Percentiles rank a stretch among this genome's conserved stretches.
Conservation (phyloP, 2,113 vertebrate genomes). For the Dasyprocta punctata region DNA sequence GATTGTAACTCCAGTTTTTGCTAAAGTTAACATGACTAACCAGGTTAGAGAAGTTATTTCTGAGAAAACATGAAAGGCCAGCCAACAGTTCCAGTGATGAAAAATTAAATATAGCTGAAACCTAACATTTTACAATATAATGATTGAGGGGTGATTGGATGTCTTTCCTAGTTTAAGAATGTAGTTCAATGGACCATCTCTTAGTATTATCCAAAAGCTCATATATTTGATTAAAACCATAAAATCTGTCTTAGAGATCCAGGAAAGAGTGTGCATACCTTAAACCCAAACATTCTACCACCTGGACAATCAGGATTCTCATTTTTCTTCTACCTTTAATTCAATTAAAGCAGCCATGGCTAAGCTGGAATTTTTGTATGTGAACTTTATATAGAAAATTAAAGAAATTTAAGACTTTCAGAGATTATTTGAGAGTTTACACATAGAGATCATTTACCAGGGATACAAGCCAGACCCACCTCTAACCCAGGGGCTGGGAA, state of each 20-base stretch:
- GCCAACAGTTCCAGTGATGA: slow-evolving; percentile 78
- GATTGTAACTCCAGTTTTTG: slow-evolving; percentile 63
- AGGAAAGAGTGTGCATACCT: slow-evolving; percentile 42
- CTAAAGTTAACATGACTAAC: slow-evolving; percentile 80
- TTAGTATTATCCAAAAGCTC: slow-evolving; percentile 42
- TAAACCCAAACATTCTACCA: slow-evolving; percentile 57
- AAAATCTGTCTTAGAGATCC: slow-evolving; percentile 57
- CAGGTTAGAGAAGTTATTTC: slow-evolving; percentile 81
- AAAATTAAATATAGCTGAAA: slow-evolving; percentile 71
- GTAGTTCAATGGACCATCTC: slow-evolving; percentile 42
- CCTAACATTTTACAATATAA: slow-evolving; percentile 71
- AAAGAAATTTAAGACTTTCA: slow-evolving; percentile 53
- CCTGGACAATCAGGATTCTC: slow-evolving; percentile 42
- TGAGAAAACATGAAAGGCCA: slow-evolving; percentile 74
- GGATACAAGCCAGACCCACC: background rate
- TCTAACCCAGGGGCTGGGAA: background rate
- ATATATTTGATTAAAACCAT: slow-evolving; percentile 66
- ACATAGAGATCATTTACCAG: slow-evolving; percentile 38
- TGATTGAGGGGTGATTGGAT: slow-evolving; percentile 59
- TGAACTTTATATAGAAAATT: slow-evolving; percentile 51
- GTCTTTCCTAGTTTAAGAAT: slow-evolving; percentile 66
- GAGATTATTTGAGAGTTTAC: slow-evolving; percentile 60
- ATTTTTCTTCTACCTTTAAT: slow-evolving; percentile 64
- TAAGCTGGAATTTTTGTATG: slow-evolving; percentile 36
- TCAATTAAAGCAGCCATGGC: slow-evolving; percentile 45